These are phyloP conservation scores for human DNA, from an alignment of 2,113 vertebrate species.

Conservation along the genomic window DNA sequence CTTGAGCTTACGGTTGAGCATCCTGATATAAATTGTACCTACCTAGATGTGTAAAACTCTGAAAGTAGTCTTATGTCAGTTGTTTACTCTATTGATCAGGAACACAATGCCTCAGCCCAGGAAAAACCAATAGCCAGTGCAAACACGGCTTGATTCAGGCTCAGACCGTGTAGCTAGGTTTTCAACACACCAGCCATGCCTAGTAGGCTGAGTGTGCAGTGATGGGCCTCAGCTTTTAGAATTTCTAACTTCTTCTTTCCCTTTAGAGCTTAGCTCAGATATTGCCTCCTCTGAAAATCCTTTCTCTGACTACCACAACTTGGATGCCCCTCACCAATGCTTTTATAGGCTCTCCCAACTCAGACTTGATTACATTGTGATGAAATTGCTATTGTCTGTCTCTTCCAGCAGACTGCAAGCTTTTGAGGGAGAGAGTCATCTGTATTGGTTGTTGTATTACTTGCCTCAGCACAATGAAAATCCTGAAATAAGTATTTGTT, in stretches of 20 bases:
- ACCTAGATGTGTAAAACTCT: background rate
- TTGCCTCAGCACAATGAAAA: background rate
- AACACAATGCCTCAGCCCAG: too few relatives aligned
- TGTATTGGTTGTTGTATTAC: background rate
- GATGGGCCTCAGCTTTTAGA: background rate
- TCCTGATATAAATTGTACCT: background rate
- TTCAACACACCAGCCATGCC: background rate
- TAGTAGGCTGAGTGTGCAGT: background rate
- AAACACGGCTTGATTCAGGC: background rate
- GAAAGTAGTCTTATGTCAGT: background rate
- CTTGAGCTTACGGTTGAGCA: background rate
- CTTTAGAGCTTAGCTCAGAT: background rate
- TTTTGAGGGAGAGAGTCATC: background rate
- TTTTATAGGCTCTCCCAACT: background rate
- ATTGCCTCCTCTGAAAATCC: background rate
- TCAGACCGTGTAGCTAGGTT: background rate
- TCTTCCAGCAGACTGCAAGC: background rate
- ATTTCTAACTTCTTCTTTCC: background rate
- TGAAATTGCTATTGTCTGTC: background rate
- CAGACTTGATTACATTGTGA: background rate
- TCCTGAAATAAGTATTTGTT: background rate
- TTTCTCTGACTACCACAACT: background rate
- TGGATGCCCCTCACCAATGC: rapidly evolving
- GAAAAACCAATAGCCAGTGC: background rate
- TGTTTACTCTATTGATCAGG: background rate